Evolutionary conservation across 2,888 invertebrate species (phyloP).

Genomic region (Drosophila mayaguana): DNA sequence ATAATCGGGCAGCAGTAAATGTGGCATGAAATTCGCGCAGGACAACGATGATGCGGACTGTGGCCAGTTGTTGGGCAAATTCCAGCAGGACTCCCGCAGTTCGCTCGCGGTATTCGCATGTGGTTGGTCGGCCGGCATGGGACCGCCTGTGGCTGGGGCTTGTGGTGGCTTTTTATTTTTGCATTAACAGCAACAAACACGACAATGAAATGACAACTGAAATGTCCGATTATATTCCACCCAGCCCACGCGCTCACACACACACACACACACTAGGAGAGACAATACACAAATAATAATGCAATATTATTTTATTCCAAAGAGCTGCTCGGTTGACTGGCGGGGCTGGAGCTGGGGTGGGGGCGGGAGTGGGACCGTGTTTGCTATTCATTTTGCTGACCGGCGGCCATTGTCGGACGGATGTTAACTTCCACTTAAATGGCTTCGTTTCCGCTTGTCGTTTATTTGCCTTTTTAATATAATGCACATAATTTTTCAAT

Average conservation of each 20-base stretch:
- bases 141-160: slow-evolving; percentile 18
- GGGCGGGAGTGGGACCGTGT: slow-evolving; percentile 29
- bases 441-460: slow-evolving; percentile 84
- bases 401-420: slow-evolving; percentile 80
- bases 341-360: too few relatives aligned
- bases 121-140: slow-evolving; percentile 36
- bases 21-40: slow-evolving; percentile 65
- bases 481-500: slow-evolving; percentile 81
- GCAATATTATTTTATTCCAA: slow-evolving; percentile 79
- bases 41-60: slow-evolving; percentile 37
- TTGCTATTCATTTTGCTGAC: slow-evolving; percentile 64
- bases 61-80: slow-evolving; percentile 45
- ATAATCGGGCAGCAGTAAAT: slow-evolving; percentile 55
- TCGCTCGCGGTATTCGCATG: slow-evolving; percentile 51
- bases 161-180: slow-evolving; percentile 75
- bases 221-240: slow-evolving; percentile 84
- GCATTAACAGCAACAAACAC: slow-evolving; percentile 81
- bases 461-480: slow-evolving; percentile 79
- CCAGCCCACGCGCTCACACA: slow-evolving; percentile 35
- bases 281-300: slow-evolving; percentile 75
- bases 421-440: slow-evolving; percentile 84
- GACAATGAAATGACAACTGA: slow-evolving; percentile 84
- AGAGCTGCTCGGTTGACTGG: slow-evolving; percentile 8
- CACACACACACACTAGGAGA: slow-evolving; percentile 7
- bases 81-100: slow-evolving; percentile 44